A percentile compares a stretch with the other conserved stretches of the same genome.
Conservation (phyloP, 2,797 vertebrate species). For the Gymnodraco acuticeps region DNA sequence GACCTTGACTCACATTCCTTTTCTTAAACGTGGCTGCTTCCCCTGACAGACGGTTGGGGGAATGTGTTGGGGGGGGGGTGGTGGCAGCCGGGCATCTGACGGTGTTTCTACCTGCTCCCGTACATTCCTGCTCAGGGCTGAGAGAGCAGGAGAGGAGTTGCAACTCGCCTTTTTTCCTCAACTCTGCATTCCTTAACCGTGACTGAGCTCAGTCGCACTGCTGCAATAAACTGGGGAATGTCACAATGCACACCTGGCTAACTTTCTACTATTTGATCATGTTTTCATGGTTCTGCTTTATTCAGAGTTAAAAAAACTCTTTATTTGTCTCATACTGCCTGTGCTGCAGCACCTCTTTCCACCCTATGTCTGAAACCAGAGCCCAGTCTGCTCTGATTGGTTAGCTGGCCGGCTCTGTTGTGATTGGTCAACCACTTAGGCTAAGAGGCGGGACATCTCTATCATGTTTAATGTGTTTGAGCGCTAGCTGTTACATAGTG, state of each 20-base stretch:
- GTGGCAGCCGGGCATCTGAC: conserved; percentile 21
- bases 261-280: conserved; percentile 20
- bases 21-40: conserved; percentile 10
- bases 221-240: conserved; percentile 59
- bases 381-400: no score
- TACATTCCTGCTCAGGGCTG: conserved; percentile 74
- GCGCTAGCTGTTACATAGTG: not conserved
- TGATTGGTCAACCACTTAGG: no score
- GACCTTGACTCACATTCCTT: conserved; percentile 32
- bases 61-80: conserved; percentile 37
- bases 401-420: no score
- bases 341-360: no score
- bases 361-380: no score
- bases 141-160: conserved; percentile 71
- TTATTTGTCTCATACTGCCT: no score
- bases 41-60: conserved; percentile 29
- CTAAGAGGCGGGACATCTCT: no score
- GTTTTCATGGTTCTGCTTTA: not conserved
- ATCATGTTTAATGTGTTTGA: no score
- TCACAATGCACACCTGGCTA: conserved; percentile 51
- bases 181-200: conserved; percentile 78
- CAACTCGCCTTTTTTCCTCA: conserved; percentile 71
- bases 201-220: conserved; percentile 57
- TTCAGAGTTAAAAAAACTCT: not conserved
- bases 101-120: conserved; percentile 72